Base-by-base conservation (phyloP, 2,888 invertebrate genomes). In the Ochlodes sylvanus region DNA sequence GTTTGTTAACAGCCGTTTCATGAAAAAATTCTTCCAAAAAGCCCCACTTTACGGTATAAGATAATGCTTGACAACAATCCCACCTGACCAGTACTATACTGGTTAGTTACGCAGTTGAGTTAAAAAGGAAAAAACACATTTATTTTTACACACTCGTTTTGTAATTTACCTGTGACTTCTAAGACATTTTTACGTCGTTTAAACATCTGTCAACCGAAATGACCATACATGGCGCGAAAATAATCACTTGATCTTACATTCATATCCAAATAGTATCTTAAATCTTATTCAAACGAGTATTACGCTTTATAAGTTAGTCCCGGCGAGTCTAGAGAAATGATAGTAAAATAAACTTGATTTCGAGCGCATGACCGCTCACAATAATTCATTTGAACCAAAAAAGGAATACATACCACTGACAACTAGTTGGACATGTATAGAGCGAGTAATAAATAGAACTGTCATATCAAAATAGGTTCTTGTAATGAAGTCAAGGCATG, bases 371-470 rank as follows among this genome's bases (percentile, higher is more conserved):
- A 61, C 32, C 50, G 60, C 63, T 41, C 54, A 60, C 50, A 62
- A 69, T 70, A 70, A 70, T 70, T 72, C 69, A 72, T 72, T 70
- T 68, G 67, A 67, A 68, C 70, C 68, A 60, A 73, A 70, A 72
- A 69, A 72, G 70, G 60, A 60, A 63, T 56, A 55, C 55, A 63
- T 56, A 55, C 55, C 9, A 63, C 42, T 38, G 17, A 55, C 27
- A 19, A 60, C 58, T 55, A 12, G 55, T 55, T 17, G 55, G n/a
- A 55, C 21, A 55, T 15, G 9, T 17, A 15, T 9, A 55, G 52
- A 52, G 14, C 14, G 6, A 27, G 2, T 1, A 52, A 52, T 27
- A 27, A 14, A 52, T 14, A 54, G 21, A 27, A 41, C 21, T 6
- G n/a, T 21, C 34, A 62, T 38, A 38, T 34, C 27, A 57, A 38